phyloP scores from a whole-genome alignment of 2,113 vertebrate species.

The Tachycineta bicolor region DNA sequence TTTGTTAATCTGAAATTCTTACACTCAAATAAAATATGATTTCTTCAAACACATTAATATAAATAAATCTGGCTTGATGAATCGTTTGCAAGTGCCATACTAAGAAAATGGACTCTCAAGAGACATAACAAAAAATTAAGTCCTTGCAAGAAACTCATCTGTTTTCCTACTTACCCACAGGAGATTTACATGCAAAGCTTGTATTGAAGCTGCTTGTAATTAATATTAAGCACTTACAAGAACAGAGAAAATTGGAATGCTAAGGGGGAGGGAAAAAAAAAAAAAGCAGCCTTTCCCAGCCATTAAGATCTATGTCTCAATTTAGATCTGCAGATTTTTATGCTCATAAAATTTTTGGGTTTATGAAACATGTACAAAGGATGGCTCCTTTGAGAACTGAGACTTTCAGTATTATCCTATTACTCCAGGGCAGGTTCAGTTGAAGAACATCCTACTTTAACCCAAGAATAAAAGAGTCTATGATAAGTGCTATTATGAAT shows the following conservation, averaged over 20 bases:
- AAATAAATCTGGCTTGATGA: background rate
- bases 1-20: slow-evolving; percentile 28
- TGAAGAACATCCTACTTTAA: background rate
- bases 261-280: background rate
- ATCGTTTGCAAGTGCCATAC: background rate
- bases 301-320: background rate
- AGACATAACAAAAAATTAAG: background rate
- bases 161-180: background rate
- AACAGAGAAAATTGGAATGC: background rate
- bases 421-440: background rate
- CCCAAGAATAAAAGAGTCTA: background rate
- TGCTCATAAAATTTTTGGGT: background rate
- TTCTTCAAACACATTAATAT: background rate
- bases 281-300: background rate
- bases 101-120: background rate
- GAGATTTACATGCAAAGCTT: background rate
- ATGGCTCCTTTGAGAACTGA: background rate
- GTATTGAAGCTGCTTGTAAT: background rate
- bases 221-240: background rate
- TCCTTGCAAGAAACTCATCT: background rate
- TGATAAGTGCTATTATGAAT: background rate
- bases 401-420: background rate
- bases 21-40: background rate
- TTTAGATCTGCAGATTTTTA: background rate
- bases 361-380: background rate